Evolutionary conservation across 2,888 invertebrate species (phyloP).

Genomic region (Lasioglossum zephyrum): DNA sequence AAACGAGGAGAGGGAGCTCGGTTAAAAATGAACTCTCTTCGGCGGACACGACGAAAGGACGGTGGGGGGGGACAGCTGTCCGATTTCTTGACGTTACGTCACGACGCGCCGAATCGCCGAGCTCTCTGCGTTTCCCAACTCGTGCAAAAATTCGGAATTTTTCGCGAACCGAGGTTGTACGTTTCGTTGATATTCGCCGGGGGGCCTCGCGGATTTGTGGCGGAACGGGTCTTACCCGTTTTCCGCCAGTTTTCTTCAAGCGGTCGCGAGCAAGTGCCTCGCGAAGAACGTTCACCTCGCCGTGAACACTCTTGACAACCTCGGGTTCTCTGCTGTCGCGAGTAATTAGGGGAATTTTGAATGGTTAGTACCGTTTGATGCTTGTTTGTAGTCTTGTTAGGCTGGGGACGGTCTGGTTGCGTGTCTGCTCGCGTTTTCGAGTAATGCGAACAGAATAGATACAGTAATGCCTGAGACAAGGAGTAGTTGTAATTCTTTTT

Average conservation of each 20-base stretch:
- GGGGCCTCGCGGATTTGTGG: background rate
- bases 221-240: conserved; percentile 16
- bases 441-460: background rate
- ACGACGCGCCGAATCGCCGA: conserved; percentile 40
- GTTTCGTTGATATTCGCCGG: conserved; percentile 3
- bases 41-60: background rate
- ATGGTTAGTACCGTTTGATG: conserved; percentile 6
- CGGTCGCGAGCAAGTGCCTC: conserved; percentile 69
- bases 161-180: background rate
- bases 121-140: background rate
- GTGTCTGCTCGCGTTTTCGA: background rate
- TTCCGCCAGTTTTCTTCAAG: conserved; percentile 54
- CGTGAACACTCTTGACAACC: conserved; percentile 39
- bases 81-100: conserved; percentile 64
- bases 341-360: conserved; percentile 59
- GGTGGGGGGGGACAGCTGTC: conserved; percentile 15
- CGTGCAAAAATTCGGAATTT: background rate
- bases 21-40: conserved; percentile 50
- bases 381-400: conserved; percentile 1
- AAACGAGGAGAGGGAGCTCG: conserved; percentile 59
- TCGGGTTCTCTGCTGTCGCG: conserved; percentile 46
- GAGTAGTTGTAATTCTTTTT: background rate
- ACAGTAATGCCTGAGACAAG: background rate
- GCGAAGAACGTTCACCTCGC: conserved; percentile 71
- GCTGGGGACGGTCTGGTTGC: background rate